Evolutionary conservation across 35 echinoderm and acorn worm species (phyloP), one percentile per base, ranked within the genome.

Genomic region (Heliocidaris erythrogramma): DNA sequence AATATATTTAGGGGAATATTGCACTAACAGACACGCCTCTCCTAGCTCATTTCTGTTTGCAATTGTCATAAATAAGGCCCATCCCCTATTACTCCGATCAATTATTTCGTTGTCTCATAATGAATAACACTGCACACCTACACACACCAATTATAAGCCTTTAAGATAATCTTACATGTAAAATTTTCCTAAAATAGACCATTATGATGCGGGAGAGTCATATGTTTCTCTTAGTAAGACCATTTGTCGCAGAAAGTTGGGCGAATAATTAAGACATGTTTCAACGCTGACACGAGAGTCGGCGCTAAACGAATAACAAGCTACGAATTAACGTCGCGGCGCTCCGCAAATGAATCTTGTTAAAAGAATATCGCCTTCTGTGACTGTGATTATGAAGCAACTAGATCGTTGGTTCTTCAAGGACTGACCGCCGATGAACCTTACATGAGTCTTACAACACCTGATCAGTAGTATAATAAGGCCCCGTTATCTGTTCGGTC

Each of bases 291-390:
- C 65, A 78, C n/a, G 65, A 78, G 65, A 78, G 27, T 78, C 65
- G 65, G 65, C 65, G 65, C 65, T 78, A 78, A 78, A 78, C 65
- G 65, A 78, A 78, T 78, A 78, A 78, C 65, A 78, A 78, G 65
- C 65, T 78, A 78, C 65, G 65, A 78, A 78, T 78, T 78, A 78
- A n/a, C 65, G 65, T 78, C 65, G 65, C 21, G 65, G 65, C 65
- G 65, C 65, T 78, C 65, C n/a, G 18, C 65, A 78, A 78, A 78
- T 78, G 65, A 78, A 78, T 78, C 65, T 78, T 78, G 65, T 78
- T 78, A 78, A 78, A 78, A 18, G 65, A 78, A 78, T 78, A 78
- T 78, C 5, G 65, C 60, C 60, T 78, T 78, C 65, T 78, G 65
- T 78, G 65, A 78, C 65, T 78, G 18, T n/a, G 65, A 18, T 78